Base-by-base conservation (phyloP, 2,113 vertebrate species). In the Rutilus rutilus region DNA sequence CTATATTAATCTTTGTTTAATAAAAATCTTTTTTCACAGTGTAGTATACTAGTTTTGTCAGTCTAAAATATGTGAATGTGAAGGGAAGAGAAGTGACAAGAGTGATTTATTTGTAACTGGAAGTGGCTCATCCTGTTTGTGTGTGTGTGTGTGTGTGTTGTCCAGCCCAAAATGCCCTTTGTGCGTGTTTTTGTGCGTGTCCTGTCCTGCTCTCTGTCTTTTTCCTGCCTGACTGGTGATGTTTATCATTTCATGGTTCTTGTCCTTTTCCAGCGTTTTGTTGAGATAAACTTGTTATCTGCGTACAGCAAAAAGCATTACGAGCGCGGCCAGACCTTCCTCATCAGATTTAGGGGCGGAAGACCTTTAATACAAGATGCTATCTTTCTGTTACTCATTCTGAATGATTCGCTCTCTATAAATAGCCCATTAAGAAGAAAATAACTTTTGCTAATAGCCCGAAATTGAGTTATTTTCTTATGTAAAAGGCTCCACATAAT, bases 61-160 rank as follows among this genome's bases (percentile, higher is more conserved):
- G 39, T 7, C 36, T 42, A 23, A 60, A 42, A 42, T 42, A 23
- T 42, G 42, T 64, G 10, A 50, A 30, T 79, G 39, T 42, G 4
- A 86, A 62, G 1, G 12, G 30, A 62, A 71, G 36, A 19, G 33
- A 79, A 78, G 42, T 36, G 59, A 64, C 39, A 25, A 30, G 50
- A 42, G 12, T 83, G 77, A 65, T 78, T 83, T 23, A 73, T 65
- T 78, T 57, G 6, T 19, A 27, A 50, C 42, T 33, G 80, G 85
- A 78, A 78, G n/a, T 30, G 39, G 11, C 84, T 79, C 87, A 84
- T 84, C 85, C 85, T 88, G 84, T 88, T 33, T 88, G 78, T 85
- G 27, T 64, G 54, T 50, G 39, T 42, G 39, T 42, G 47, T 57
- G 45, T 54, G 69, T 47, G 62, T 39, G 47, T 83, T 17, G 57